Evolutionary conservation across 2,113 vertebrate genomes (phyloP).

Genomic region (Mustelus asterias): DNA sequence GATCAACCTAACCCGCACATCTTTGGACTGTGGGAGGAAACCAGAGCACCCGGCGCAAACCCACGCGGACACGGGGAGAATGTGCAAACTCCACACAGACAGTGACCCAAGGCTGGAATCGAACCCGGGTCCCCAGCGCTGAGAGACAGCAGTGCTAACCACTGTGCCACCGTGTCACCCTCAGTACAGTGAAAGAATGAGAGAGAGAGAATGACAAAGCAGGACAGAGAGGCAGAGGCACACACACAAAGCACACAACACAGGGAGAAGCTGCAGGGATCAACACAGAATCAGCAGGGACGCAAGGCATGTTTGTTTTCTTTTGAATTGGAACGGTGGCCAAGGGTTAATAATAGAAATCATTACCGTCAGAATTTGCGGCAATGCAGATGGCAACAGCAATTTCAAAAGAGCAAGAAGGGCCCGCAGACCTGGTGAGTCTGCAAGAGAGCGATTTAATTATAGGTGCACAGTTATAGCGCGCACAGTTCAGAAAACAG

Average conservation of each 20-base stretch:
- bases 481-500: background rate
- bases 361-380: background rate
- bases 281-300: background rate
- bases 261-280: background rate
- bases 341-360: background rate
- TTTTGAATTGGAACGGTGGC: background rate
- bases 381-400: too few relatives aligned
- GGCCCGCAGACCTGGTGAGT: background rate
- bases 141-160: too few relatives aligned
- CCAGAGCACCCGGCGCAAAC: too few relatives aligned
- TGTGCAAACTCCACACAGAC: too few relatives aligned
- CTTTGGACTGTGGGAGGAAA: too few relatives aligned
- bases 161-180: too few relatives aligned
- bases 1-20: too few relatives aligned
- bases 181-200: too few relatives aligned
- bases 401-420: background rate
- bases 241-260: background rate
- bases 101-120: too few relatives aligned
- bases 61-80: too few relatives aligned
- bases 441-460: background rate
- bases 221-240: background rate
- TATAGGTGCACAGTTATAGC: background rate
- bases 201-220: background rate
- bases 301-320: background rate
- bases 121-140: too few relatives aligned